Evolutionary conservation across 2,113 vertebrate species (phyloP).

Genomic region (Phaetusa simplex): DNA sequence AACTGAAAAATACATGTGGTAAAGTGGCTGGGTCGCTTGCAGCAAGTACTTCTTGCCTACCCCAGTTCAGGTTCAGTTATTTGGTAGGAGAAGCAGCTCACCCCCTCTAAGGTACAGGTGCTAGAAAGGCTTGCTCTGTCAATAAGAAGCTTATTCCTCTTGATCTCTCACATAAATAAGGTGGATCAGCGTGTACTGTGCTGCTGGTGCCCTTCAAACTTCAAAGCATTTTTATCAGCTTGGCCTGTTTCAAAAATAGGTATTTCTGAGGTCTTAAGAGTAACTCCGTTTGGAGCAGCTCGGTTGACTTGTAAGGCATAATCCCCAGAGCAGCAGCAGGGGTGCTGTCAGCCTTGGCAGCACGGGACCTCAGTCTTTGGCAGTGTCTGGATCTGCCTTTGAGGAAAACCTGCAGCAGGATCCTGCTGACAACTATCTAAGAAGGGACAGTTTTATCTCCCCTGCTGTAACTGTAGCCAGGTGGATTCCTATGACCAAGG

Average conservation of each 20-base stretch:
- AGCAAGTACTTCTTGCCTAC: background rate
- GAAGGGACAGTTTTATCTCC: background rate
- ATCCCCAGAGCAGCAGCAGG: background rate
- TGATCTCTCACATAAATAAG: background rate
- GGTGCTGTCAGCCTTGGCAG: background rate
- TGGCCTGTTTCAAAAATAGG: background rate
- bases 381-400: background rate
- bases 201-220: background rate
- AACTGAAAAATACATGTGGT: background rate
- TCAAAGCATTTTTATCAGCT: background rate
- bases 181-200: background rate
- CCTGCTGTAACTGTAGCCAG: background rate
- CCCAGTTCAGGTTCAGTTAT: background rate
- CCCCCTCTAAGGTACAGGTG: background rate
- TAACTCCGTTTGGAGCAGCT: background rate
- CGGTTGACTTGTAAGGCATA: background rate
- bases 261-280: background rate
- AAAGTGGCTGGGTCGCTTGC: background rate
- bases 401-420: background rate
- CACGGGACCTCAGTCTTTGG: fast-evolving
- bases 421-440: background rate
- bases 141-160: background rate
- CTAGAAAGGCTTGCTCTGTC: background rate
- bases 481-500: background rate
- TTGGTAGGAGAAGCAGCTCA: background rate